These are phyloP conservation scores for Melanostoma scalare DNA, from an alignment of 2,888 invertebrate genomes.

Conservation along the genomic window DNA sequence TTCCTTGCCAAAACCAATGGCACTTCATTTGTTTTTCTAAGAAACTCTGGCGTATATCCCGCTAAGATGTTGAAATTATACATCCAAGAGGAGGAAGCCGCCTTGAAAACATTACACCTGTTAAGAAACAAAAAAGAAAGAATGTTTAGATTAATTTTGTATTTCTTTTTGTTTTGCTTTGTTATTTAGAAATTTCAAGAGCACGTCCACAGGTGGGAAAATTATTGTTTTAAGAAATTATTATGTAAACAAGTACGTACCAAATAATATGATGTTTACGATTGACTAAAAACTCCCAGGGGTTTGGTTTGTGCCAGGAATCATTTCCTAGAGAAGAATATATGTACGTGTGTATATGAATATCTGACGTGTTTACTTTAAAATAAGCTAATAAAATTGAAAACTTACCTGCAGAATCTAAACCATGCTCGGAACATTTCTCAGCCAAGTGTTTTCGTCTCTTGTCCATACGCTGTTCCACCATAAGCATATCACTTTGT, in stretches of 20 bases:
- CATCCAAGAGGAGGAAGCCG: conserved; percentile 96
- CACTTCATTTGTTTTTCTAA: conserved; percentile 90
- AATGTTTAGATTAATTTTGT: background rate
- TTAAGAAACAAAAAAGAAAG: conserved; percentile 59
- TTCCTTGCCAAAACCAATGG: conserved; percentile 90
- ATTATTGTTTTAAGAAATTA: conserved; percentile 20
- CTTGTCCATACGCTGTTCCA: conserved; percentile 81
- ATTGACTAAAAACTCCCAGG: conserved; percentile 93
- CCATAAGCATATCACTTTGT: conserved; percentile 80
- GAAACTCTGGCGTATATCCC: conserved; percentile 89
- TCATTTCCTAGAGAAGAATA: conserved; percentile 78
- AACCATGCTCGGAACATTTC: conserved; percentile 80
- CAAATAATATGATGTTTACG: conserved; percentile 91
- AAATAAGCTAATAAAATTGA: background rate
- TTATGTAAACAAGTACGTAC: conserved; percentile 81
- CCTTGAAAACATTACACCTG: conserved; percentile 91
- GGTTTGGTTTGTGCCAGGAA: conserved; percentile 86
- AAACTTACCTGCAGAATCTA: conserved; percentile 79
- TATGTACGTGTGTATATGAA: conserved; percentile 7
- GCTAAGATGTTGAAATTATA: conserved; percentile 94
- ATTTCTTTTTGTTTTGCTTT: background rate
- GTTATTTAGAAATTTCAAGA: conserved; percentile 19
- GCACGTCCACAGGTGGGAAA: conserved; percentile 19
- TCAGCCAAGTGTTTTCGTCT: conserved; percentile 80
- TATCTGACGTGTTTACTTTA: background rate